Evolutionary conservation across 2,888 invertebrate species (phyloP).

Genomic region (Xestia c-nigrum): DNA sequence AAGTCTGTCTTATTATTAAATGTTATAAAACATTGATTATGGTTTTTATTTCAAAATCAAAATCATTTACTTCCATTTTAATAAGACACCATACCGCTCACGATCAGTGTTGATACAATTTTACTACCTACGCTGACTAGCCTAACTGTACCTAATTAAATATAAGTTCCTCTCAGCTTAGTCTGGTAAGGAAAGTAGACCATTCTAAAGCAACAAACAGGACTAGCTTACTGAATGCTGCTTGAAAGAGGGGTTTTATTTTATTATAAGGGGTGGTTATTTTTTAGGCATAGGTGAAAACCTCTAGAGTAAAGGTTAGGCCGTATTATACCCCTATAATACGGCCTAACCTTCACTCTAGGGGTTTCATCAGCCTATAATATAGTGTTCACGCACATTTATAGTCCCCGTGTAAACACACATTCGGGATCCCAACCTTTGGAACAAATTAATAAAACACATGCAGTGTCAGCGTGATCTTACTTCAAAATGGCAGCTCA

Average conservation of each 20-base stretch:
- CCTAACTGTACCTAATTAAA: not conserved
- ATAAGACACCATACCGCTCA: not conserved
- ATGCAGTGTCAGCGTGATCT: too few relatives aligned
- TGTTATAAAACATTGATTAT: slow-evolving; percentile 68
- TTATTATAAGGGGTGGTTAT: not conserved
- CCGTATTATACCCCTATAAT: too few relatives aligned
- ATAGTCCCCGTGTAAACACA: too few relatives aligned
- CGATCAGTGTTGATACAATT: not conserved
- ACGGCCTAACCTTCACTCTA: too few relatives aligned
- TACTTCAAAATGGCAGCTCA: too few relatives aligned
- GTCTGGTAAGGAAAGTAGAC: not conserved
- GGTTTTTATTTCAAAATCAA: too few relatives aligned
- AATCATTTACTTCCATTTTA: not conserved
- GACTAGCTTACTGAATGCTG: not conserved
- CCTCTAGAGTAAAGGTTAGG: not conserved
- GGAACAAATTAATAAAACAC: too few relatives aligned
- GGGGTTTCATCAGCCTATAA: not conserved
- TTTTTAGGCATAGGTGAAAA: not conserved
- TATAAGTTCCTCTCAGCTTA: not conserved
- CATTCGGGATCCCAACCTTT: too few relatives aligned
- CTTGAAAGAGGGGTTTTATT: too few relatives aligned
- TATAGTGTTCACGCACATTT: not conserved
- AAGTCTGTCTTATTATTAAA: slow-evolving; percentile 76
- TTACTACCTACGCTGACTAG: not conserved
- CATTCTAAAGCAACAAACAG: not conserved